Evolutionary conservation across 2,888 invertebrate species (phyloP), one percentile per base, ranked within the genome.

Genomic region (Drosophila antonietae): DNA sequence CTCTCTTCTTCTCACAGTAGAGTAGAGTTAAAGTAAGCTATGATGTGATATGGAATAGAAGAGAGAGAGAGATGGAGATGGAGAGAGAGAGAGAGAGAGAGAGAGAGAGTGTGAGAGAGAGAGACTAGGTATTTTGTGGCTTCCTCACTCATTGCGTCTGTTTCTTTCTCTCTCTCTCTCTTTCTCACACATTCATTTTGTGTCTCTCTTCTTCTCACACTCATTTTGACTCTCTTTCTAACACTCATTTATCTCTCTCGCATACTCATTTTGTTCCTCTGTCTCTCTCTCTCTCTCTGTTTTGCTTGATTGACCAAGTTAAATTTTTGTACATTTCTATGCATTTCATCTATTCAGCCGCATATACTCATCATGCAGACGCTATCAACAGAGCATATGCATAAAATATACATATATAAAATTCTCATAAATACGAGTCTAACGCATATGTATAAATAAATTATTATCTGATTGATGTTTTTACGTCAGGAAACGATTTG

Each of bases 381-480:
- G 1, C 3, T n/a, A 12, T 3, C 44, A n/a, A 35, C 44, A 57
- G 56, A 9, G 44, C 35, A 46, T 35, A 14, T 28, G 55, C 33
- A 52, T 23, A 23, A 23, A 23, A 23, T 23, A 28, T 28, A 28
- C 14, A 55, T 43, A 57, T 44, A 44, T 33, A 10, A 43, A 44
- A 57, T 20, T 15, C 44, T 9, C 44, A 44, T 57, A 9, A 52
- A 44, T 55, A n/a, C 14, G 20, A 18, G 18, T 3, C 15, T 58
- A 47, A 49, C 47, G 63, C 57, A 69, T 51, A 55, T 37, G 43
- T 20, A 31, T 63, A 51, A 59, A 61, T 67, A 70, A 51, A 59
- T 56, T 66, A 82, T 88, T 71, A 67, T 73, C 83, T 88, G 88
- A 83, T 88, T 88, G 86, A 83, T 83, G 88, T 65, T 74, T 75